phyloP scores from a whole-genome alignment of 2,113 vertebrate genomes.

The Trogon melanurus region DNA sequence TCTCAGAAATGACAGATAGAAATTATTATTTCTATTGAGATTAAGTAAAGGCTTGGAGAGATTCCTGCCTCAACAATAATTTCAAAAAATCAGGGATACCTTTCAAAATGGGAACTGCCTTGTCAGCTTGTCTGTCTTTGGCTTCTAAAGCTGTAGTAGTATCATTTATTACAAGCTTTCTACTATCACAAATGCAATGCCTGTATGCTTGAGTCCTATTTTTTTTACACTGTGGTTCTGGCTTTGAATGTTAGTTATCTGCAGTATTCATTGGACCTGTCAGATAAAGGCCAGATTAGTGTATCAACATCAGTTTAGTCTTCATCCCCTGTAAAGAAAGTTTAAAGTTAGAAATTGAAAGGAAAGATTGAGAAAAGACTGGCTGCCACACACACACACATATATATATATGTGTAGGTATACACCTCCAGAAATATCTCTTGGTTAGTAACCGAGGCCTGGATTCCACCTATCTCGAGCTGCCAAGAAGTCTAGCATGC shows the following conservation, averaged over 20 bases:
- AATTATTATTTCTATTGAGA: background rate
- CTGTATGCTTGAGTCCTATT: background rate
- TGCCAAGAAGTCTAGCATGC: slow-evolving; percentile 27
- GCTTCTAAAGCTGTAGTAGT: background rate
- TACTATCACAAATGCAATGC: background rate
- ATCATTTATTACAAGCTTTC: background rate
- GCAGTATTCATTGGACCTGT: background rate
- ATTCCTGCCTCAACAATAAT: background rate
- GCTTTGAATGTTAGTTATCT: background rate
- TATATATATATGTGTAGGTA: background rate
- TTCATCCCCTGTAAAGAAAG: background rate
- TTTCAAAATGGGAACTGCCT: background rate
- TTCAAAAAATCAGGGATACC: background rate
- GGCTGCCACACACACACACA: background rate
- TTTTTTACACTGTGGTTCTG: background rate
- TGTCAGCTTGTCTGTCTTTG: background rate
- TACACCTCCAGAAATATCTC: slow-evolving; percentile 1
- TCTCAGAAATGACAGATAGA: background rate
- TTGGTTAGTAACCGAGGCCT: background rate
- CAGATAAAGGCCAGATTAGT: background rate
- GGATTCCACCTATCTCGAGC: slow-evolving; percentile 15
- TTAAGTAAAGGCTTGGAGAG: background rate
- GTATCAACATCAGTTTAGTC: background rate
- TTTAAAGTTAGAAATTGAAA: background rate
- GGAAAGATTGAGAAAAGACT: background rate